Evolutionary conservation across 2,888 invertebrate species (phyloP).

Genomic region (Tetheella fluctuosa): DNA sequence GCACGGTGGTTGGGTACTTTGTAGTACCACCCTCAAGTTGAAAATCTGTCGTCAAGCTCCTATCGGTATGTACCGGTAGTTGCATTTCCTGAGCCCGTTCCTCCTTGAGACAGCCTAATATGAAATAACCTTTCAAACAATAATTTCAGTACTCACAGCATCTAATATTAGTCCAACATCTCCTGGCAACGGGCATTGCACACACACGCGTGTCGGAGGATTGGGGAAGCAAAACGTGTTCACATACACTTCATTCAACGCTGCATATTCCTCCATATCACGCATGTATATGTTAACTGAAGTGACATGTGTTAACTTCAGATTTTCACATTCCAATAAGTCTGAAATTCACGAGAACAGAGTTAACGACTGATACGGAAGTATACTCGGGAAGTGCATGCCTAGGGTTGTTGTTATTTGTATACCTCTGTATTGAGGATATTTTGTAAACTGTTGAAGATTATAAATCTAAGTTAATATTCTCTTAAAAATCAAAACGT

Average conservation of each 20-base stretch:
- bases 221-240: slow-evolving; percentile 89
- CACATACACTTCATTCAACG: slow-evolving; percentile 91
- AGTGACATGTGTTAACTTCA: slow-evolving; percentile 87
- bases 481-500: no score
- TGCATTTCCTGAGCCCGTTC: no score
- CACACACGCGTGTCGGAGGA: slow-evolving; percentile 94
- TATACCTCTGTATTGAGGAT: no score
- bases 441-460: no score
- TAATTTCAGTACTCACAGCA: slow-evolving; percentile 79
- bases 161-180: slow-evolving; percentile 91
- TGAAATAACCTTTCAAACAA: neutral
- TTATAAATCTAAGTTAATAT: no score
- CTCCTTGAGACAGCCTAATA: no score
- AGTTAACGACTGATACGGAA: neutral
- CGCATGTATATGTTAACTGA: slow-evolving; percentile 93
- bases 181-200: slow-evolving; percentile 89
- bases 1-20: no score
- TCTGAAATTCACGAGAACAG: slow-evolving; percentile 34
- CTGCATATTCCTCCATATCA: slow-evolving; percentile 91
- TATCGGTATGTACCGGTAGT: no score
- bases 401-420: no score
- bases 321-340: slow-evolving; percentile 53
- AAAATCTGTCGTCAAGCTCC: no score
- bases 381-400: neutral
- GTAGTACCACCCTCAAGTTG: no score